Evolutionary conservation across 2,797 vertebrate genomes (phyloP).

Genomic region (Falco berigora): DNA sequence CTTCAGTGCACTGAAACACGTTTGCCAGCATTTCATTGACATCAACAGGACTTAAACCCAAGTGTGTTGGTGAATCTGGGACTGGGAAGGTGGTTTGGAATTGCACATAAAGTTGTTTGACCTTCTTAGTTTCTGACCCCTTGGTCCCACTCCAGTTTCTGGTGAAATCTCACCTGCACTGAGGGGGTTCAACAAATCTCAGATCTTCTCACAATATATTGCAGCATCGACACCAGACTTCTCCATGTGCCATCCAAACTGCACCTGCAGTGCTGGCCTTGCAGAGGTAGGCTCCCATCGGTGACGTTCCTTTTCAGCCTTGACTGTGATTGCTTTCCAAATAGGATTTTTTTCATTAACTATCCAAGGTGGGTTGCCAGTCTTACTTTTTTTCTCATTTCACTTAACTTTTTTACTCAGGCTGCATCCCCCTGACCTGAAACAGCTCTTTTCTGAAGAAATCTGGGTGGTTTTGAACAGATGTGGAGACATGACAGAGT

Average conservation of each 20-base stretch:
- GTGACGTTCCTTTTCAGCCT: background rate
- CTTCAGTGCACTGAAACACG: background rate
- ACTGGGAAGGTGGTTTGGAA: background rate
- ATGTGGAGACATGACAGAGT: constrained; percentile 59
- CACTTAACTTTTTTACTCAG: background rate
- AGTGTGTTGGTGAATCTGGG: background rate
- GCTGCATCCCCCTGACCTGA: background rate
- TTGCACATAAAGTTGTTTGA: background rate
- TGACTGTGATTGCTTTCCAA: background rate
- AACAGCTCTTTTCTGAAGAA: constrained; percentile 12
- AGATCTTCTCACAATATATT: no score
- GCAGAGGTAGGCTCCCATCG: background rate
- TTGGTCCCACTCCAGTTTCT: background rate
- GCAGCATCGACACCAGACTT: background rate
- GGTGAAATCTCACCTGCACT: background rate
- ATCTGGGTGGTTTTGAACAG: constrained; percentile 46
- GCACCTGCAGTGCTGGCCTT: background rate
- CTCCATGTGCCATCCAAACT: background rate
- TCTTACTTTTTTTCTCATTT: background rate
- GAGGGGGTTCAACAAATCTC: background rate
- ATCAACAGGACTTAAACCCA: background rate
- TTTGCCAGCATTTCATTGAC: background rate
- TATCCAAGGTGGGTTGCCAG: background rate
- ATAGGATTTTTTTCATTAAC: background rate
- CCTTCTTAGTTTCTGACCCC: background rate